A percentile compares a stretch with the other conserved stretches of the same genome.
phyloP scores from a whole-genome alignment of 2,113 vertebrate genomes.

The Charina bottae region DNA sequence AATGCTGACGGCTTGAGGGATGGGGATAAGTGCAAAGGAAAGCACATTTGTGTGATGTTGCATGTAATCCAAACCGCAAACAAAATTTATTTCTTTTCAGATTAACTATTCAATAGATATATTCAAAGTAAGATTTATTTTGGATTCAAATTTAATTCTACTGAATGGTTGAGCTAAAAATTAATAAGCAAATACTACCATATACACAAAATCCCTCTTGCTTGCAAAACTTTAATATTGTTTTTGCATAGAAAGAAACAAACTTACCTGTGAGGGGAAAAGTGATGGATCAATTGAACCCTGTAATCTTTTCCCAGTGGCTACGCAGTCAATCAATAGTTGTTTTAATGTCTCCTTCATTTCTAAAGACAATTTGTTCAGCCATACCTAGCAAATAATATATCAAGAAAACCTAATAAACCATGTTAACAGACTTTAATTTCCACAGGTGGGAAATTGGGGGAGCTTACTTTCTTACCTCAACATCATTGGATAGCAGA shows the following conservation, averaged over 20 bases:
- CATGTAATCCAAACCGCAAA: not conserved
- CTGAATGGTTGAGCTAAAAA: not conserved
- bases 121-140: not conserved
- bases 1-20: not conserved
- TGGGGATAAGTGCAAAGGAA: not conserved
- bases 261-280: slow-evolving; percentile 91
- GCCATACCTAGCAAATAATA: slow-evolving; percentile 82
- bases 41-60: not conserved
- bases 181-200: not conserved
- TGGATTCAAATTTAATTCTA: not conserved
- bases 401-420: slow-evolving; percentile 40
- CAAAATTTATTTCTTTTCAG: slow-evolving; percentile 21
- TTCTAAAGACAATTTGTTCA: slow-evolving; percentile 86
- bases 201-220: not conserved
- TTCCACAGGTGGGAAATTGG: slow-evolving; percentile 7
- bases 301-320: slow-evolving; percentile 79
- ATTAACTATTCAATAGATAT: not conserved
- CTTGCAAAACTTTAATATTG: not conserved
- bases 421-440: slow-evolving; percentile 20
- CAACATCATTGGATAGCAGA: slow-evolving; percentile 88
- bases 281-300: slow-evolving; percentile 84
- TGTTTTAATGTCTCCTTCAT: slow-evolving; percentile 94
- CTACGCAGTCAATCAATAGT: slow-evolving; percentile 86
- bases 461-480: slow-evolving; percentile 76
- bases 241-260: not conserved